Base-by-base conservation (phyloP, 2,888 invertebrate species). In the Ligdia adustata region DNA sequence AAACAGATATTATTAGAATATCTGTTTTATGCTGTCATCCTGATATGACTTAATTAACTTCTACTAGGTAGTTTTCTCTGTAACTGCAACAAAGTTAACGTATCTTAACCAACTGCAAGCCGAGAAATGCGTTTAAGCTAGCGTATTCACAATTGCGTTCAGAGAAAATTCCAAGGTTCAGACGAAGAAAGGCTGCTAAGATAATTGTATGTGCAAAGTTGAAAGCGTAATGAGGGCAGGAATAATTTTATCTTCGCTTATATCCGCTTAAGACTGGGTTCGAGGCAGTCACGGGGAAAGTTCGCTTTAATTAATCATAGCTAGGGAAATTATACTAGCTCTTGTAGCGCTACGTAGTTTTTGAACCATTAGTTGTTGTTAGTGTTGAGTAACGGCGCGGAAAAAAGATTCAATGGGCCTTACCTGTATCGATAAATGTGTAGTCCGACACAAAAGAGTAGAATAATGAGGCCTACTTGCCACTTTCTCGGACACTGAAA, bases 181-280 rank as follows among this genome's bases (percentile, higher is more conserved):
- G 24, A 29, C 32, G 9, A 33, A 42, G 42, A 46, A 51, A 46
- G 26, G 38, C 37, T 27, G 35, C 35, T 27, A 29, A 51, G 56
- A 49, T 60, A 60, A 60, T 60, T 60, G 51, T 60, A 60, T 55
- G 55, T 55, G 49, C 52, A 44, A 60, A 57, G 57, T 60, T 56
- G 44, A 39, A 34, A 46, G 50, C 45, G 50, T 56, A 56, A 59
- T 55, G 59, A 52, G 49, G 39, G 42, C 34, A 42, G 46, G 16
- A 56, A 52, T 52, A 48, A 56, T 52, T 56, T 46, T 57, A 57
- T 57, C 45, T 39, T 20, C 41, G 34, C 28, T 38, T 43, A 34
- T 46, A 47, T 52, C 45, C 41, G 29, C 12, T 41, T 26, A 34
- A 34, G 34, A 28, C 26, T 34, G 37, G 35, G 16, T 42, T 45